phyloP scores from a whole-genome alignment of 1,140 invertebrate species.

The Chelonus insularis region DNA sequence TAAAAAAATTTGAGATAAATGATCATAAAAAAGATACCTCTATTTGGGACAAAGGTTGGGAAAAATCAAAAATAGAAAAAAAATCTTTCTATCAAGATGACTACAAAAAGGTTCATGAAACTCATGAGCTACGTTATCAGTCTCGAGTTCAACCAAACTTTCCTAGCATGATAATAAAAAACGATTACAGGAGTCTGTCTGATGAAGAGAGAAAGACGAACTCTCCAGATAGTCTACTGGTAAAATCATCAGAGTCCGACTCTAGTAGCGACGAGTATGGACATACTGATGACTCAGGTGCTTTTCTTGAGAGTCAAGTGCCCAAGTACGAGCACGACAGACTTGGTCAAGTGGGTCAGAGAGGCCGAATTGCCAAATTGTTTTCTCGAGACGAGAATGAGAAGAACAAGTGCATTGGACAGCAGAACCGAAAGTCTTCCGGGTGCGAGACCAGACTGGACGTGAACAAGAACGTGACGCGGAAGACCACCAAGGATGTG shows the following conservation, averaged over 20 bases:
- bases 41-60: constrained; percentile 25
- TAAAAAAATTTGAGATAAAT: constrained; percentile 42
- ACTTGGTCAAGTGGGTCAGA: constrained; percentile 20
- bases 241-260: constrained; percentile 56
- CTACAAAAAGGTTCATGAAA: constrained; percentile 29
- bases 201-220: constrained; percentile 57
- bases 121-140: constrained; percentile 22
- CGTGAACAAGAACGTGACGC: constrained; percentile 42
- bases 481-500: constrained; percentile 29
- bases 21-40: constrained; percentile 23
- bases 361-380: constrained; percentile 50
- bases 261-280: constrained; percentile 55
- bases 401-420: neutral
- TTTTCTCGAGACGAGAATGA: constrained; percentile 48
- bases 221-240: constrained; percentile 54
- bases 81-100: constrained; percentile 34
- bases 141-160: constrained; percentile 23
- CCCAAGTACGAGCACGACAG: constrained; percentile 41
- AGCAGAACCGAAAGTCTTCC: constrained; percentile 25
- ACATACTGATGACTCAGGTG: constrained; percentile 56
- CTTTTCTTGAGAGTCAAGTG: constrained; percentile 49
- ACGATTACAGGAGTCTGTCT: constrained; percentile 38
- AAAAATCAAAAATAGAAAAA: constrained; percentile 28
- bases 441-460: constrained; percentile 35
- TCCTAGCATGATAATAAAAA: constrained; percentile 28